Evolutionary conservation across 2,888 invertebrate species (phyloP).

Genomic region (Ganaspis brasiliensis): DNA sequence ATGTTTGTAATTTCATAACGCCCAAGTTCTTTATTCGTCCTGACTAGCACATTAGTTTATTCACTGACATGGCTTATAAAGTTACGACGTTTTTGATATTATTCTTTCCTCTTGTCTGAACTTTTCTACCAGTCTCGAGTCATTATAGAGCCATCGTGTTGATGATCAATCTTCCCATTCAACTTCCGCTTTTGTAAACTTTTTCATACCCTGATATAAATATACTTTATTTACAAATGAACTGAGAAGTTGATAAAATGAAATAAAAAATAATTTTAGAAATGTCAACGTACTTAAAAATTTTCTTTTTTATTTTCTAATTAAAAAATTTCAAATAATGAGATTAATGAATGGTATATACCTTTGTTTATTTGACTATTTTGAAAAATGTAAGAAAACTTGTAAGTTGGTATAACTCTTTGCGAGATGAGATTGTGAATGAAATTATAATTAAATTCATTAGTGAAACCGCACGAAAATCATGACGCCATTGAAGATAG

Average conservation of each 20-base stretch:
- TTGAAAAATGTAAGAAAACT: too few species aligned
- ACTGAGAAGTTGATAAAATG: too few species aligned
- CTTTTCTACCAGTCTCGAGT: constrained; percentile 19
- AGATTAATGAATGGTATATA: too few species aligned
- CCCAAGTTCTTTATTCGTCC: constrained; percentile 21
- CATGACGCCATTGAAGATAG: constrained; percentile 44
- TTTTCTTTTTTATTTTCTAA: too few species aligned
- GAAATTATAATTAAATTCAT: constrained; percentile 64
- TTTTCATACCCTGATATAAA: too few species aligned
- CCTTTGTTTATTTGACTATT: too few species aligned
- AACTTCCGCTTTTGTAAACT: constrained; percentile 3
- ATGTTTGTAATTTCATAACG: constrained; percentile 39
- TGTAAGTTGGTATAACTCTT: too few species aligned
- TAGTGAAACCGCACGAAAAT: constrained; percentile 65
- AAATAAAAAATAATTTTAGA: too few species aligned
- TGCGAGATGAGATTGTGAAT: constrained; percentile 54
- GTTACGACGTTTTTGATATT: constrained; percentile 10
- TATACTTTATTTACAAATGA: too few species aligned
- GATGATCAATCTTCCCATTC: constrained; percentile 12
- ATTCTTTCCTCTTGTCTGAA: constrained; percentile 9
- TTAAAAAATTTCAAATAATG: too few species aligned
- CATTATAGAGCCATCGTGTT: constrained; percentile 15
- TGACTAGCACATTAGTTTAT: constrained; percentile 4
- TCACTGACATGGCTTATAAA: constrained; percentile 27
- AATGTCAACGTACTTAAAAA: too few species aligned